phyloP scores from a whole-genome alignment of 2,113 vertebrate species.

The Sorex fumeus region DNA sequence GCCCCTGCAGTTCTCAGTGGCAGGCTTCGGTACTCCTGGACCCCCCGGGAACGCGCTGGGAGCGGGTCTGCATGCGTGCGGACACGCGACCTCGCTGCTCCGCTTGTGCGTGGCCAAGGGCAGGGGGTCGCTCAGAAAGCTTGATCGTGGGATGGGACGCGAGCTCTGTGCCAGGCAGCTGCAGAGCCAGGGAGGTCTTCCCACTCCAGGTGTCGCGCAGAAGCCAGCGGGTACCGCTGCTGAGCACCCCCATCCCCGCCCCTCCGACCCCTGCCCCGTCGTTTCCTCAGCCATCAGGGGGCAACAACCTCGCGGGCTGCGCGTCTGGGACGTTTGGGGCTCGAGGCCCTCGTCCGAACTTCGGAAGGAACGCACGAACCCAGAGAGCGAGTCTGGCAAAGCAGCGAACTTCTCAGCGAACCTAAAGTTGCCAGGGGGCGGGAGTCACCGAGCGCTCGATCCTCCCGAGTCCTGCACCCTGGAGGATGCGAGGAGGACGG shows the following conservation, averaged over 20 bases:
- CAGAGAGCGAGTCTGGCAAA: background rate
- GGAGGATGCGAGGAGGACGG: background rate
- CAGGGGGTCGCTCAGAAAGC: background rate
- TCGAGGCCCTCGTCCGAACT: background rate
- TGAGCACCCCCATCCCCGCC: background rate
- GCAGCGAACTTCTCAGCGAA: background rate
- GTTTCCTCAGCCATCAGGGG: background rate
- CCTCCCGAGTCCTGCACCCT: background rate
- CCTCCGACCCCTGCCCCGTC: too few relatives aligned
- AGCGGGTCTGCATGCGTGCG: background rate
- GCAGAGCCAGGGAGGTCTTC: background rate
- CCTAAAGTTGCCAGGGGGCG: background rate
- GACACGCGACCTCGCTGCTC: background rate
- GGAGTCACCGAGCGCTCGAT: background rate
- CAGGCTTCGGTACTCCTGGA: background rate
- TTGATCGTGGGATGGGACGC: background rate
- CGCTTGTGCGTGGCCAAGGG: background rate
- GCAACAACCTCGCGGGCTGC: background rate
- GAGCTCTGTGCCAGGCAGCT: background rate
- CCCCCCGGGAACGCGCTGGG: fast-evolving
- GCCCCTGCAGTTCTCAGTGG: background rate
- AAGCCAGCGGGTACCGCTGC: background rate
- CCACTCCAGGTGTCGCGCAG: background rate
- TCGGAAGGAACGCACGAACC: background rate
- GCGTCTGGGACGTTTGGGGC: background rate